Percentiles rank a stretch among this genome's conserved stretches.
These are phyloP conservation scores for Netelia virgata DNA, from an alignment of 2,888 invertebrate genomes.

Conservation along the genomic window DNA sequence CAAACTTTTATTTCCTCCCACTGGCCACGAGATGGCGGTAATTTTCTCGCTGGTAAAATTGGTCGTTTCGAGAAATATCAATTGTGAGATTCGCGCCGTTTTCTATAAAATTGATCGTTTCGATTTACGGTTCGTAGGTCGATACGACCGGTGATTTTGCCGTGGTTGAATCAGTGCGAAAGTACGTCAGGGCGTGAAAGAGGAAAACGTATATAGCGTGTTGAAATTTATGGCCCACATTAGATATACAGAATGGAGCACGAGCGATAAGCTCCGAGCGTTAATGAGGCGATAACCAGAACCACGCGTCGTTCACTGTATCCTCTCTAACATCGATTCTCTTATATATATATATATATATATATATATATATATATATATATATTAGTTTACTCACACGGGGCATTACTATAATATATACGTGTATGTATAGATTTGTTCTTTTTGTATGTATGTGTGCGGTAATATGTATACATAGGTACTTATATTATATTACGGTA, in stretches of 20 bases:
- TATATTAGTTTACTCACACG: conserved; percentile 58
- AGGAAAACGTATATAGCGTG: not conserved
- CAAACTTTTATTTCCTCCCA: conserved; percentile 5
- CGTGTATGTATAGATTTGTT: conserved; percentile 28
- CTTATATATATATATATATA: conserved; percentile 52
- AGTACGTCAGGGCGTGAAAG: too few species aligned
- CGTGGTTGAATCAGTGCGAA: too few species aligned
- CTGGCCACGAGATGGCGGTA: conserved; percentile 8
- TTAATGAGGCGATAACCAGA: conserved; percentile 59
- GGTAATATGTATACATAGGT: conserved; percentile 42
- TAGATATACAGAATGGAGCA: conserved; percentile 5
- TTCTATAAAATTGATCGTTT: not conserved
- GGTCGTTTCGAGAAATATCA: not conserved
- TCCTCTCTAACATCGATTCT: conserved; percentile 68
- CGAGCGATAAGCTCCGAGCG: conserved; percentile 54
- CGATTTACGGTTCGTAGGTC: too few species aligned
- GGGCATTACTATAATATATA: conserved; percentile 58
- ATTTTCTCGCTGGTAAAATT: conserved; percentile 28
- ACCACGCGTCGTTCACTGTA: conserved; percentile 63
- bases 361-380: conserved; percentile 52
- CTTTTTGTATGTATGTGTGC: conserved; percentile 46
- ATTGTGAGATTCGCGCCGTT: not conserved
- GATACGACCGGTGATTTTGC: too few species aligned
- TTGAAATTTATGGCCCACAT: not conserved
- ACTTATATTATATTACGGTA: conserved; percentile 26